Conservation (phyloP, 2,888 invertebrate genomes). For the Diarsia dahlii region DNA sequence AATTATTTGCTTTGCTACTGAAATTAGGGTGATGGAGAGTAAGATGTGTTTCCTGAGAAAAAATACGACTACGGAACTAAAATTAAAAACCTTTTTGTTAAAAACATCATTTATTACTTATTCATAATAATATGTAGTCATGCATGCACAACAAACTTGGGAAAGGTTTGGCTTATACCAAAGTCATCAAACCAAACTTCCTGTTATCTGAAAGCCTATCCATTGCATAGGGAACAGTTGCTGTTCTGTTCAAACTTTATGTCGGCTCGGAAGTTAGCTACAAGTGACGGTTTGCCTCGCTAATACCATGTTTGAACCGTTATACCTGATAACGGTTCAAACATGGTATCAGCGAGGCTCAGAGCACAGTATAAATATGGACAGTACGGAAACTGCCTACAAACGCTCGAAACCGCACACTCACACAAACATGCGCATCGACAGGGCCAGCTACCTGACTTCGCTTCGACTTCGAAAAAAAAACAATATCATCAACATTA, state of each 20-base stretch:
- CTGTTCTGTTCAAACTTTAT: background rate
- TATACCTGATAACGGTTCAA: background rate
- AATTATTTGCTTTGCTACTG: no score
- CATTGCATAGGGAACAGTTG: background rate
- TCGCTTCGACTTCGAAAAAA: no score
- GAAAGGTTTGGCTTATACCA: background rate
- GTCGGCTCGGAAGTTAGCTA: background rate
- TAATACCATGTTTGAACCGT: no score
- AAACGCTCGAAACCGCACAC: no score
- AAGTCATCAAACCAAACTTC: background rate
- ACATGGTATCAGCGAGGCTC: background rate
- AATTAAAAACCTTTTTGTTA: constrained; percentile 19
- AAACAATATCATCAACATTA: no score
- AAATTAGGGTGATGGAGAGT: no score
- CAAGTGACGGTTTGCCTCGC: background rate
- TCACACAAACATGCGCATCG: no score
- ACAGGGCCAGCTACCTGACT: no score
- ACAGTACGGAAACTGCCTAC: no score
- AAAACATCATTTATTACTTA: constrained; percentile 50
- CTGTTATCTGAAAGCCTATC: constrained; percentile 8
- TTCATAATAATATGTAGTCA: background rate
- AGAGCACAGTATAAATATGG: no score
- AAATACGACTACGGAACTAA: background rate
- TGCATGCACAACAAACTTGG: constrained; percentile 1
- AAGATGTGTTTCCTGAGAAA: no score